Base-by-base conservation (phyloP, 2,113 vertebrate species). In the Ptilorrhoa leucosticta region DNA sequence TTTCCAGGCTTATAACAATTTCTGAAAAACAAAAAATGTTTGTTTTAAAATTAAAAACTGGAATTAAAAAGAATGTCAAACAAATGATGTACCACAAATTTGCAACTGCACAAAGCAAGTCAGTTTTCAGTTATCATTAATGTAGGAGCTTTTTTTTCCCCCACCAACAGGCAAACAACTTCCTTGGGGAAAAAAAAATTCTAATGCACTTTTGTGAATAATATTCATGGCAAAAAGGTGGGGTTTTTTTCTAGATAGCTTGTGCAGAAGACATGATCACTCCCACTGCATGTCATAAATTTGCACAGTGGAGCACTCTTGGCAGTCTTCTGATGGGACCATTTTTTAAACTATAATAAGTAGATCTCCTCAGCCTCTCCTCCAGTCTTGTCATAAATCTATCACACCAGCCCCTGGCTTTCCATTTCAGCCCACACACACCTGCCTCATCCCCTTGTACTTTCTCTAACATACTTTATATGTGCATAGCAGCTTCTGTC, bases 241-340 rank as follows among this genome's bases (percentile, higher is more conserved):
- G 27, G 4, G 3, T 0, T 10, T 66, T 83, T 80, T 84, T 26
- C 80, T 82, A 87, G 72, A 12, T 39, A 85, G 42, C 40, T 89
- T 9, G 3, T 82, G 66, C 33, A 87, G 89, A 91, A 91, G 70
- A 83, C 58, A 80, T 86, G 93, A 93, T 93, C 73, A 95, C 91
- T 96, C 93, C 91, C 84, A 97, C 91, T 80, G 39, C 58, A 70
- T 95, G 71, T 66, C 89, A 95, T 95, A 95, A 94, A 94, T 95
- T 93, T 85, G 42, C 93, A 70, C 63, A 63, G 66, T 40, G 57
- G 70, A 91, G 58, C 71, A 77, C 33, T 91, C 90, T 66, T 80
- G 90, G 81, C 91, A 96, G 82, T 50, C 44, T 85, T 94, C 87
- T 94, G 91, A 95, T 1, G 22, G 66, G 87, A 84, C 66, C 71